Percentiles rank a stretch among this genome's conserved stretches.
Conservation (phyloP, 2,888 invertebrate genomes). For the Gnatocerus cornutus region DNA sequence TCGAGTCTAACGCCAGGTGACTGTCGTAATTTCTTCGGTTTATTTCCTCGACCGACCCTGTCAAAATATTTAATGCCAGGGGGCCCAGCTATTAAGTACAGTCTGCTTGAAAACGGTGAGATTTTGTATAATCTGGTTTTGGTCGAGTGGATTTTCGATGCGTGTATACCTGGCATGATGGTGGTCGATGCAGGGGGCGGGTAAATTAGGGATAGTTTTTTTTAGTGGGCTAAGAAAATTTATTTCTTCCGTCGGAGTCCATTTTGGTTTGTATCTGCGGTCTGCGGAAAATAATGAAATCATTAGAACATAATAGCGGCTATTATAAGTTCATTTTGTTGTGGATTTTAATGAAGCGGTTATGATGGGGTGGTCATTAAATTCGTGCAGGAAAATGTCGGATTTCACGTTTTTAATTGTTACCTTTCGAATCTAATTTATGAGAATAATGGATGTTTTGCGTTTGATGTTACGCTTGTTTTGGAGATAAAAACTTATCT, state of each 20-base stretch:
- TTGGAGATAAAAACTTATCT: slow-evolving; percentile 33
- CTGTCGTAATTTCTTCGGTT: slow-evolving; percentile 30
- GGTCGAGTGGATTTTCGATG: background rate
- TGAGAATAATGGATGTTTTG: slow-evolving; percentile 37
- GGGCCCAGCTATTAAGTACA: slow-evolving; percentile 41
- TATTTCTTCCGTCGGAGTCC: slow-evolving; percentile 61
- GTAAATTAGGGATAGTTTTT: slow-evolving; percentile 61
- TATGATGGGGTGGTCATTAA: slow-evolving; percentile 37
- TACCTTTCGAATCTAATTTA: slow-evolving; percentile 38
- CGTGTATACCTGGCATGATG: slow-evolving; percentile 45
- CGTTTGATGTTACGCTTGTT: slow-evolving; percentile 27
- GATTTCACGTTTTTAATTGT: slow-evolving; percentile 36
- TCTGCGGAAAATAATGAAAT: slow-evolving; percentile 44
- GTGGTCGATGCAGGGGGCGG: slow-evolving; percentile 57
- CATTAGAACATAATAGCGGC: slow-evolving; percentile 46
- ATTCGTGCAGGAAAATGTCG: slow-evolving; percentile 18
- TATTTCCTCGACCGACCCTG: slow-evolving; percentile 32
- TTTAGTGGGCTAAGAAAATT: slow-evolving; percentile 59
- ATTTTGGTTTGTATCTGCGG: slow-evolving; percentile 57
- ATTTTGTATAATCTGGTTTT: slow-evolving; percentile 1
- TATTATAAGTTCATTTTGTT: slow-evolving; percentile 48
- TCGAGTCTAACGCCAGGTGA: slow-evolving; percentile 37
- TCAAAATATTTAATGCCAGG: slow-evolving; percentile 42
- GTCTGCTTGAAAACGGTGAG: slow-evolving; percentile 4
- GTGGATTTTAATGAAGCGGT: slow-evolving; percentile 49